Percentiles rank a stretch among this genome's conserved stretches.
Conservation (phyloP, 2,113 vertebrate genomes). For the Passer montanus region DNA sequence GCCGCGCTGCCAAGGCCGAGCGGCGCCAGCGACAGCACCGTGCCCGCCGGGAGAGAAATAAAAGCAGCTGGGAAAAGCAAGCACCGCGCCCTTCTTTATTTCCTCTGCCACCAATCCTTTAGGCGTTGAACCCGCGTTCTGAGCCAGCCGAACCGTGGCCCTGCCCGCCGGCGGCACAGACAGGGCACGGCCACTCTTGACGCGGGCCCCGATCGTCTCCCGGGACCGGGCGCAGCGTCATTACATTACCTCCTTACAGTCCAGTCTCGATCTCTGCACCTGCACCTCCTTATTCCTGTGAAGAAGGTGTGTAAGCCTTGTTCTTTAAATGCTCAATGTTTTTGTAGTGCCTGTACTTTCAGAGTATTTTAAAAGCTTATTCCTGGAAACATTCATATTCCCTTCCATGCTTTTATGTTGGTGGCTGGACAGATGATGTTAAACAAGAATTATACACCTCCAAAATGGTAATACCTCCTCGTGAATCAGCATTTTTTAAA, state of each 20-base stretch:
- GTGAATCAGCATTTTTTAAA: not conserved
- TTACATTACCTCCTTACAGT: not conserved
- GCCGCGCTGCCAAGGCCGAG: too few species aligned
- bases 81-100: too few species aligned
- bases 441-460: not conserved
- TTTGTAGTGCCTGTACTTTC: not conserved
- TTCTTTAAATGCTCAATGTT: not conserved
- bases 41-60: too few species aligned
- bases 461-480: not conserved
- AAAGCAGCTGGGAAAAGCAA: too few species aligned
- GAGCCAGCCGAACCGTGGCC: too few species aligned
- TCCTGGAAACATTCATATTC: not conserved
- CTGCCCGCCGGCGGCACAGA: too few species aligned
- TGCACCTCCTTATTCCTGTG: not conserved
- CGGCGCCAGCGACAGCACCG: too few species aligned
- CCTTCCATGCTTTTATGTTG: not conserved
- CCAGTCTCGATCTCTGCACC: rapidly evolving
- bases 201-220: too few species aligned
- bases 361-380: not conserved
- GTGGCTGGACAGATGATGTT: not conserved
- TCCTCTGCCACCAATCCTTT: too few species aligned
- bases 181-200: too few species aligned
- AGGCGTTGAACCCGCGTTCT: too few species aligned
- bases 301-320: not conserved
- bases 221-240: too few species aligned